Conservation (phyloP, 1,140 invertebrate genomes). For the Aphelenchoides fujianensis region DNA sequence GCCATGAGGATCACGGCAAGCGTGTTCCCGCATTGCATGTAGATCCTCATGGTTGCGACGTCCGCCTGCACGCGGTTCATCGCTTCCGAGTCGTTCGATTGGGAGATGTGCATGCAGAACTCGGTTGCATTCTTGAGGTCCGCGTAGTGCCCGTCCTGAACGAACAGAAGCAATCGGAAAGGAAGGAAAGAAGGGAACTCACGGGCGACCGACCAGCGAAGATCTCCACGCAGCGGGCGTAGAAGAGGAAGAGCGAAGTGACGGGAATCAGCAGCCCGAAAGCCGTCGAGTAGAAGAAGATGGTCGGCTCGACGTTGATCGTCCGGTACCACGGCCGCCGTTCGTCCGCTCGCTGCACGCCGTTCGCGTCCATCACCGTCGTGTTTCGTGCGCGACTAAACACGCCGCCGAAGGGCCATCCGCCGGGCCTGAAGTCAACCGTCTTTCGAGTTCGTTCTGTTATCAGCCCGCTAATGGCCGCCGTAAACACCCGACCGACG, state of each 20-base stretch:
- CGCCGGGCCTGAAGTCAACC: background rate
- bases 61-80: slow-evolving; percentile 30
- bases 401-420: background rate
- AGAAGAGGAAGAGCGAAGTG: slow-evolving; percentile 32
- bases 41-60: slow-evolving; percentile 28
- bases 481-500: background rate
- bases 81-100: slow-evolving; percentile 21
- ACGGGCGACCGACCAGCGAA: slow-evolving; percentile 13
- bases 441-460: too few species aligned
- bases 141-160: slow-evolving; percentile 14
- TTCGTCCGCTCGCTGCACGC: background rate
- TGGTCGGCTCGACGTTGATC: slow-evolving; percentile 30
- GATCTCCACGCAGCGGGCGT: slow-evolving; percentile 37
- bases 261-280: slow-evolving; percentile 33
- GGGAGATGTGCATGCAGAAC: slow-evolving; percentile 27
- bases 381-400: slow-evolving; percentile 1
- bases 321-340: background rate
- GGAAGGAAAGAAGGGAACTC: background rate
- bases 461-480: too few species aligned
- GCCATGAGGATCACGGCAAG: background rate
- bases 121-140: slow-evolving; percentile 29
- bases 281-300: slow-evolving; percentile 28
- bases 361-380: background rate
- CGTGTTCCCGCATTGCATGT: slow-evolving; percentile 17
- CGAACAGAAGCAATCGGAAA: background rate